Percentiles rank a stretch among this genome's conserved stretches.
These are phyloP conservation scores for Idris sp. DNA, from an alignment of 1,140 invertebrate species.

Conservation along the genomic window DNA sequence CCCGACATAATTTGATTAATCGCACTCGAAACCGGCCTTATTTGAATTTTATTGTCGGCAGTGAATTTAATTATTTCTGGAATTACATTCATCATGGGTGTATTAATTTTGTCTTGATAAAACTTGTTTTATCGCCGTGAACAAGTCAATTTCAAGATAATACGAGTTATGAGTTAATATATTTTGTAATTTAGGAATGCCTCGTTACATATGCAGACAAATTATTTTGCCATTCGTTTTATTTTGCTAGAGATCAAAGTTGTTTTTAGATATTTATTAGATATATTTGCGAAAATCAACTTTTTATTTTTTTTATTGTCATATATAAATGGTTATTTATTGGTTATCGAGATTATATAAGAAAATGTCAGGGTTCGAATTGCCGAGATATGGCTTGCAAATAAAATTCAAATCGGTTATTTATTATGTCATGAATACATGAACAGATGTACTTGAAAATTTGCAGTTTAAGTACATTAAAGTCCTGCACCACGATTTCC, in stretches of 20 bases:
- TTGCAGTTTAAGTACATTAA: conserved; percentile 10
- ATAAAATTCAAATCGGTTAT: conserved; percentile 21
- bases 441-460: conserved; percentile 13
- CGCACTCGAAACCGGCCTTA: background rate
- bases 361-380: too few relatives aligned
- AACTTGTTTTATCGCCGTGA: conserved; percentile 12
- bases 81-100: conserved; percentile 12
- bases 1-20: conserved; percentile 25
- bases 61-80: conserved; percentile 15
- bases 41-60: conserved; percentile 26
- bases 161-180: conserved; percentile 8
- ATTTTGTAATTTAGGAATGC: conserved; percentile 12
- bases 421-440: conserved; percentile 17
- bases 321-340: too few relatives aligned
- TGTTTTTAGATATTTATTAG: too few relatives aligned
- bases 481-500: conserved; percentile 27
- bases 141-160: conserved; percentile 7
- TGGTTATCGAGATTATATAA: too few relatives aligned
- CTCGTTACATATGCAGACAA: background rate
- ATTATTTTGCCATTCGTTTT: conserved; percentile 1
- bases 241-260: background rate
- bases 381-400: too few relatives aligned
- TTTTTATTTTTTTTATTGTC: too few relatives aligned
- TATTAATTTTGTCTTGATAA: conserved; percentile 18
- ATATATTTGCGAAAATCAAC: background rate